A percentile compares a stretch with the other conserved stretches of the same genome.
Evolutionary conservation across 2,888 invertebrate genomes (phyloP).

Genomic region (Agriotes lineatus): DNA sequence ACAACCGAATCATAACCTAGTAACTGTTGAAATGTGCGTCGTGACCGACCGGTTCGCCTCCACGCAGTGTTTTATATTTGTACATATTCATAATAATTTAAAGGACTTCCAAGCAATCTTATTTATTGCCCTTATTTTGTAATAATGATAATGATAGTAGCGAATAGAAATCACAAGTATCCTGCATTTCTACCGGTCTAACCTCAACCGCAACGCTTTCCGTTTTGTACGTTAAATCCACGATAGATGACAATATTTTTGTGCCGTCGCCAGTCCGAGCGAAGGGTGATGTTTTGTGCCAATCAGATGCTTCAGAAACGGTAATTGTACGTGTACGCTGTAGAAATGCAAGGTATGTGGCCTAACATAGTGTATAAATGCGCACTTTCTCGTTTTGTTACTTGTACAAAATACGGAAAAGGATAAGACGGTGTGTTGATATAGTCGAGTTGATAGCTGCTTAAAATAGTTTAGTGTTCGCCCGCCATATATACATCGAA

Average conservation of each 20-base stretch:
- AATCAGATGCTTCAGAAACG: constrained; percentile 12
- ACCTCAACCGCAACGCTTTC: background rate
- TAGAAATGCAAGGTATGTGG: constrained; percentile 42
- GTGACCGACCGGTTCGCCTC: background rate
- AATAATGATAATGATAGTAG: constrained; percentile 21
- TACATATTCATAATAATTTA: constrained; percentile 40
- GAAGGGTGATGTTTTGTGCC: constrained; percentile 38
- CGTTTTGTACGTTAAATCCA: constrained; percentile 9
- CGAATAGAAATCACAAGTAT: constrained; percentile 20
- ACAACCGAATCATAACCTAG: background rate
- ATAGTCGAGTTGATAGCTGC: constrained; percentile 43
- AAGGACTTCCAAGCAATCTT: constrained; percentile 43
- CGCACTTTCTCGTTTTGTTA: constrained; percentile 37
- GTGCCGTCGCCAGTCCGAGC: background rate
- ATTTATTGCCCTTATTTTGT: constrained; percentile 43
- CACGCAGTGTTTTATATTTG: constrained; percentile 18
- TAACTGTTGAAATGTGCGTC: background rate
- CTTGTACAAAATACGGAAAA: constrained; percentile 39
- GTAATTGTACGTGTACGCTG: background rate
- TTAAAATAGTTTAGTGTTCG: constrained; percentile 60
- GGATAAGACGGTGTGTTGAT: constrained; percentile 49
- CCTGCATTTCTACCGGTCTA: constrained; percentile 36
- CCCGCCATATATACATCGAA: constrained; percentile 64
- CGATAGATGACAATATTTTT: constrained; percentile 1
- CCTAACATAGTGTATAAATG: constrained; percentile 29